phyloP scores from a whole-genome alignment of 1,140 invertebrate genomes.

The Probaryconus sp. region DNA sequence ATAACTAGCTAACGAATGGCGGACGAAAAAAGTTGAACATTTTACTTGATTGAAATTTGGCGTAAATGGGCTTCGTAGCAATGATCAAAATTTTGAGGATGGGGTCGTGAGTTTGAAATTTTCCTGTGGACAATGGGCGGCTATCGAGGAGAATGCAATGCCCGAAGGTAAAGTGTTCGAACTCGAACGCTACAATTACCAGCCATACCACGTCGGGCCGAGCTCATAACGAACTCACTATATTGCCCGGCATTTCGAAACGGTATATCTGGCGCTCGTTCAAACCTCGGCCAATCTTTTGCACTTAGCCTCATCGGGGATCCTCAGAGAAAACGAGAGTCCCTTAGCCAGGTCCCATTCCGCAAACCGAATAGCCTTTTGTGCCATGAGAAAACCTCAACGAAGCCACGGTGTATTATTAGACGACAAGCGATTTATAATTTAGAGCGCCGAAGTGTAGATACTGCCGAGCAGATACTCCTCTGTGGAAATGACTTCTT shows the following conservation, averaged over 20 bases:
- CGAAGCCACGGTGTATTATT: constrained; percentile 41
- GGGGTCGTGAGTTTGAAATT: constrained; percentile 32
- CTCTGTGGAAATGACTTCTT: constrained; percentile 48
- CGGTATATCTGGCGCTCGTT: constrained; percentile 50
- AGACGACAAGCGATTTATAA: constrained; percentile 60
- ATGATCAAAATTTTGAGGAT: too few species aligned
- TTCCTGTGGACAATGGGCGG: constrained; percentile 73
- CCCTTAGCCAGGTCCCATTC: constrained; percentile 27
- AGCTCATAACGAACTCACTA: constrained; percentile 77
- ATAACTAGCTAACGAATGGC: constrained; percentile 74
- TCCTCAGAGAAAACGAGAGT: constrained; percentile 59
- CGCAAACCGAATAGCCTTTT: constrained; percentile 25
- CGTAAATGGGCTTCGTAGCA: constrained; percentile 3
- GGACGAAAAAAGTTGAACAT: too few species aligned
- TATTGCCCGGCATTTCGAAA: constrained; percentile 74
- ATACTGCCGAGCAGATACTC: constrained; percentile 17
- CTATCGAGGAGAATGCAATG: constrained; percentile 62
- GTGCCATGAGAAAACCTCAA: constrained; percentile 51
- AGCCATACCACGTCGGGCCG: constrained; percentile 75
- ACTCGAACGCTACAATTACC: constrained; percentile 75
- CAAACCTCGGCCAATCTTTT: constrained; percentile 43
- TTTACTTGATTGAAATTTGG: constrained; percentile 2
- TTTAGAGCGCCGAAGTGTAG: constrained; percentile 37
- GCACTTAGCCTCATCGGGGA: constrained; percentile 39
- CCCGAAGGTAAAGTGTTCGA: constrained; percentile 69